Conservation (phyloP, 2,888 invertebrate genomes). For the Caenorhabditis japonica region DNA sequence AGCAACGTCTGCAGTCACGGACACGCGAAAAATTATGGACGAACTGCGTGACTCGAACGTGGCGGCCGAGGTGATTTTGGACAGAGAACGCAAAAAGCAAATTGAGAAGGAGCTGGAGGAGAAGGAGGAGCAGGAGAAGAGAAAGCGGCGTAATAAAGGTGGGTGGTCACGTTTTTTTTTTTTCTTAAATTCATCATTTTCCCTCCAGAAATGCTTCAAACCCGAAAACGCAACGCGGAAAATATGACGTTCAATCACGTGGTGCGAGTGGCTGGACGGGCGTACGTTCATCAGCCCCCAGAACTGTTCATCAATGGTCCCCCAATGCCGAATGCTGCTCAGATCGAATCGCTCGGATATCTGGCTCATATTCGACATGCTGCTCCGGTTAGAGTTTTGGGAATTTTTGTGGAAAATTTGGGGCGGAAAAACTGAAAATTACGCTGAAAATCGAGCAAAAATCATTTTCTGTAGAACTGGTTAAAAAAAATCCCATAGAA, state of each 20-base stretch:
- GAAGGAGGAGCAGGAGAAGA: slow-evolving; percentile 77
- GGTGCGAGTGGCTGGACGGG: slow-evolving; percentile 53
- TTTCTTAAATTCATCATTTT: not conserved
- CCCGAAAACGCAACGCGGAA: slow-evolving; percentile 58
- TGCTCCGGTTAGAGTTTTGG: slow-evolving; percentile 35
- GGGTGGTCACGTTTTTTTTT: not conserved
- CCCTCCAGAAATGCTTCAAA: slow-evolving; percentile 50
- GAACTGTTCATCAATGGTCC: slow-evolving; percentile 62
- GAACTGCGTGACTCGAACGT: slow-evolving; percentile 93
- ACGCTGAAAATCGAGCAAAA: too few relatives aligned
- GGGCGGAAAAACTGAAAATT: too few relatives aligned
- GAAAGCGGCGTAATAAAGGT: slow-evolving; percentile 82
- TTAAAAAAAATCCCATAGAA: too few relatives aligned
- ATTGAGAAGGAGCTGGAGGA: slow-evolving; percentile 79
- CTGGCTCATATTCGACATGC: slow-evolving; percentile 53
- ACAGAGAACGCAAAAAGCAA: slow-evolving; percentile 83
- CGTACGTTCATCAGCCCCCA: slow-evolving; percentile 56
- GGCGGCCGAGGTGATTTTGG: slow-evolving; percentile 84
- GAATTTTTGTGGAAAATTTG: not conserved
- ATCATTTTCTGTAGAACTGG: too few relatives aligned
- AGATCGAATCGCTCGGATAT: slow-evolving; percentile 57
- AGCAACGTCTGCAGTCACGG: slow-evolving; percentile 45
- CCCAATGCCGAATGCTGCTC: slow-evolving; percentile 42
- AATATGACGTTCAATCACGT: slow-evolving; percentile 59
- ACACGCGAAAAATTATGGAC: slow-evolving; percentile 87